Conservation (phyloP, 2,113 vertebrate species). For the Protobothrops flavoviridis region DNA sequence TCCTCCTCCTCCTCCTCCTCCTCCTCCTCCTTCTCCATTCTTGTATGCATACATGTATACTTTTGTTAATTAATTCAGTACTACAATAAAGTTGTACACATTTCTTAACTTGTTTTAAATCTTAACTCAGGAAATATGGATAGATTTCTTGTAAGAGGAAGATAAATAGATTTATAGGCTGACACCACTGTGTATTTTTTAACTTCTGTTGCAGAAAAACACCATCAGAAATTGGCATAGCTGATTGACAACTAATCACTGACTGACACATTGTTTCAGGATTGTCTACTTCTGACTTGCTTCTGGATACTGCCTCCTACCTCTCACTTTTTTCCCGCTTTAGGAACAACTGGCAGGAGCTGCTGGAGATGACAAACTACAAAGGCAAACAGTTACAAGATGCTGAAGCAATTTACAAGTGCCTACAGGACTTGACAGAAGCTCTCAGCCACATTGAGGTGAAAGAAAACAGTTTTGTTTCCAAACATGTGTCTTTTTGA, state of each 20-base stretch:
- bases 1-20: no score
- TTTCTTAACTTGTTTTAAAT: neutral
- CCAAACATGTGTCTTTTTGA: neutral
- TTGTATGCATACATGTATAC: neutral
- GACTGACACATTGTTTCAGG: neutral
- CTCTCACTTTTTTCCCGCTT: neutral
- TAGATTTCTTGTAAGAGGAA: neutral
- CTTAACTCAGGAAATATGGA: neutral
- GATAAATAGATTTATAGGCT: neutral
- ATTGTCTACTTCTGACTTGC: neutral
- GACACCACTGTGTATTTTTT: neutral
- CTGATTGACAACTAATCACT: neutral
- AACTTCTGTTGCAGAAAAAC: neutral
- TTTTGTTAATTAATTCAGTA: neutral
- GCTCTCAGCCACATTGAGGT: constrained; percentile 82
- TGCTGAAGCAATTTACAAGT: constrained; percentile 72
- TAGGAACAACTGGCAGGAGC: constrained; percentile 82
- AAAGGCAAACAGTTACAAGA: constrained; percentile 68
- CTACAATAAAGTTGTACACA: neutral
- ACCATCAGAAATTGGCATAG: neutral
- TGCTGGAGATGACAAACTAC: constrained; percentile 69
- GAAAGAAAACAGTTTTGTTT: constrained; percentile 31
- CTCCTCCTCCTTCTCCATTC: neutral
- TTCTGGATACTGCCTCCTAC: neutral
- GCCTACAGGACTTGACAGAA: constrained; percentile 78